phyloP scores from a whole-genome alignment of 2,113 vertebrate genomes.

The Cygnus atratus region DNA sequence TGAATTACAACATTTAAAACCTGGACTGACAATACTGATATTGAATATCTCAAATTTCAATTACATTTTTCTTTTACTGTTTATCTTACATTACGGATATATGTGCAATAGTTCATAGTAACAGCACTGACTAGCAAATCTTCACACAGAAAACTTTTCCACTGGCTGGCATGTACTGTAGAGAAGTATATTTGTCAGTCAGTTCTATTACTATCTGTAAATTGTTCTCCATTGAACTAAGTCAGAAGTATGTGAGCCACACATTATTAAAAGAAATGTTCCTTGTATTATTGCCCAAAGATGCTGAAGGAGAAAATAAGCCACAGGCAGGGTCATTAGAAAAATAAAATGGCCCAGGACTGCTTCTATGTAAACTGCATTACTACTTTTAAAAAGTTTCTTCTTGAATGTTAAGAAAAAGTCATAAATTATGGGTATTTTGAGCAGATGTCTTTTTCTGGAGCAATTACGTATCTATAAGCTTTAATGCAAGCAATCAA shows the following conservation, averaged over 20 bases:
- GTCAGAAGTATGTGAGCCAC: neutral
- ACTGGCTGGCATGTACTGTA: neutral
- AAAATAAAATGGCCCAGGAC: neutral
- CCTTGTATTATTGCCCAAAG: neutral
- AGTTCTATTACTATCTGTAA: neutral
- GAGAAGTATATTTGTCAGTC: neutral
- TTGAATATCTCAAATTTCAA: neutral
- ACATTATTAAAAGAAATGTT: neutral
- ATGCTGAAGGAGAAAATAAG: neutral
- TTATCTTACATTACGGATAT: neutral
- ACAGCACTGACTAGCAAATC: neutral
- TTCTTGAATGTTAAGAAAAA: neutral
- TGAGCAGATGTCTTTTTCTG: neutral
- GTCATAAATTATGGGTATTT: neutral
- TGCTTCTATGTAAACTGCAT: neutral
- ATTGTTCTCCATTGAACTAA: neutral
- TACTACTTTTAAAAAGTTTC: neutral
- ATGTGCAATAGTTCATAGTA: neutral
- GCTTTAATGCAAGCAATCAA: slow-evolving; percentile 33
- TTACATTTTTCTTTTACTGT: neutral
- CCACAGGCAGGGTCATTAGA: neutral
- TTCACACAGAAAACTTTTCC: neutral
- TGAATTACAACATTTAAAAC: neutral
- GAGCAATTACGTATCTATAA: slow-evolving; percentile 26
- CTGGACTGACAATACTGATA: neutral